Conservation (phyloP, 2,797 vertebrate genomes). For the Dipus sagitta region DNA sequence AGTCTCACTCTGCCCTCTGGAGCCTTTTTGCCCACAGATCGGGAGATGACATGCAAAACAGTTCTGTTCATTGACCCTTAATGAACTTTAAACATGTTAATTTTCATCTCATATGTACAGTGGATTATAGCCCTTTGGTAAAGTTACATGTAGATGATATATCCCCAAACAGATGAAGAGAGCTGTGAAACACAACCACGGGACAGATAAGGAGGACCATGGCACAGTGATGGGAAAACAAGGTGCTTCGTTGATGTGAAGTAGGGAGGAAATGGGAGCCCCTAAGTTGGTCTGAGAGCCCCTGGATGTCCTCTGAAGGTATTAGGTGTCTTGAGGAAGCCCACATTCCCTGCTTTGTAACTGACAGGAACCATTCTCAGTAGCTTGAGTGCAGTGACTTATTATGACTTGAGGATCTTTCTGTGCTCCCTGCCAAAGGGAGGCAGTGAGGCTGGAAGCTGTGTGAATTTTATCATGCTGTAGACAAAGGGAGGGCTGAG, state of each 20-base stretch:
- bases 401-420: neutral
- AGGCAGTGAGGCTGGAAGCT: neutral
- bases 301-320: neutral
- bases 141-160: neutral
- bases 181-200: neutral
- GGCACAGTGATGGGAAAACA: neutral
- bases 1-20: neutral
- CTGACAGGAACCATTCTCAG: neutral
- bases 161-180: too few species aligned
- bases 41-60: too few species aligned
- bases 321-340: neutral
- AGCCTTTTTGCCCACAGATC: neutral
- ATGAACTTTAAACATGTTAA: neutral
- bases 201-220: too few species aligned
- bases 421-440: neutral
- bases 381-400: neutral
- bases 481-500: neutral
- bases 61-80: neutral
- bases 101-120: neutral
- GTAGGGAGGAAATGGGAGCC: neutral
- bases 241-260: neutral
- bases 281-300: neutral
- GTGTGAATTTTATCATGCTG: neutral
- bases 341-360: neutral
- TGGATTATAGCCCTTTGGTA: neutral